Evolutionary conservation across 1,140 invertebrate genomes (phyloP), one percentile per base, ranked within the genome.

Genomic region (Drosophila auraria): DNA sequence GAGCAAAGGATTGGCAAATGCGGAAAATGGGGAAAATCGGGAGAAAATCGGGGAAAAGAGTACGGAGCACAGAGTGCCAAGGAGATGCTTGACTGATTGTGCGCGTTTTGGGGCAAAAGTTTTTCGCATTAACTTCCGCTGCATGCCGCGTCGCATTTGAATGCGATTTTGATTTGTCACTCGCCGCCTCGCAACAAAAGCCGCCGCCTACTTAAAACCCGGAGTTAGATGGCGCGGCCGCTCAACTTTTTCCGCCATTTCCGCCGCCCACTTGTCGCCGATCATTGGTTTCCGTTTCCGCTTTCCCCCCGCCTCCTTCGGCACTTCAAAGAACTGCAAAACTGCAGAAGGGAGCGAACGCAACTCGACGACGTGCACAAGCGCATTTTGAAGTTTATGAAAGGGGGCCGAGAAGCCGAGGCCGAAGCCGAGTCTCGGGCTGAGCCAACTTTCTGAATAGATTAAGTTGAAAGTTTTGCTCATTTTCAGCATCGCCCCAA

Each of bases 141-240:
- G 86, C 87, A 82, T 73, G 82, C 86, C 86, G 86, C 82, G 82
- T 82, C 69, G 86, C 87, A 90, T 86, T 86, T 90, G 86, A 90
- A 90, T 90, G 86, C 86, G 86, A 82, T 90, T 90, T 90, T 90
- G 86, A 90, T 90, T 90, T 90, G 86, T 90, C 86, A 90, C 89
- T 89, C 86, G 83, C 76, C 56, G 80, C 84, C 80, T 72, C 66
- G 81, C 87, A 69, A 90, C 86, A 90, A 89, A 90, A 80, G 86
- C 83, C 73, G 74, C 62, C 54, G 75, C 75, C 78, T 75, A 86
- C 86, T 87, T 89, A 83, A 57, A 80, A 80, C 65, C 81, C 82
- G 68, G 74, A 69, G 61, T 77, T 77, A 73, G 49, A 42, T 57
- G 63, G 44, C 30, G 40, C 45, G 53, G 25, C 23, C 38, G 65